These are phyloP conservation scores for Bradysia coprophila DNA, from an alignment of 1,140 invertebrate genomes.

Conservation along the genomic window DNA sequence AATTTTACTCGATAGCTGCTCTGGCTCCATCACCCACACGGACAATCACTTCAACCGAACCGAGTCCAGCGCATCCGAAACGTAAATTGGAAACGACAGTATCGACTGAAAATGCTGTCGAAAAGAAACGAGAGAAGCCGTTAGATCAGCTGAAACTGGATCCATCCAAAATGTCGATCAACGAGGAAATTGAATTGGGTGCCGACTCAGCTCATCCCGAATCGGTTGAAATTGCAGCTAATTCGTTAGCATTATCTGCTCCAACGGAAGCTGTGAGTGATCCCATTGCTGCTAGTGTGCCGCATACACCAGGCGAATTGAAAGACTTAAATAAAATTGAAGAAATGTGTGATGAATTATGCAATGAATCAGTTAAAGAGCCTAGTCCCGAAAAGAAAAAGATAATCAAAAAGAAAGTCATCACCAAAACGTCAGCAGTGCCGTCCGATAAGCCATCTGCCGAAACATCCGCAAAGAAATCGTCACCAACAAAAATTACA, in stretches of 20 bases:
- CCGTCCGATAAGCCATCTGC: constrained; percentile 20
- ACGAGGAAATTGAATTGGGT: constrained; percentile 14
- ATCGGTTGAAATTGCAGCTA: not conserved
- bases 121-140: constrained; percentile 33
- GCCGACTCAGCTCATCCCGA: constrained; percentile 8
- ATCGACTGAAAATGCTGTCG: constrained; percentile 35
- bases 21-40: constrained; percentile 35
- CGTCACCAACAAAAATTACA: not conserved
- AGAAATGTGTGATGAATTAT: no score
- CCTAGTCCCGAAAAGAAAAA: not conserved
- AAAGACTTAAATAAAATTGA: not conserved
- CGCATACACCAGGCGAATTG: not conserved
- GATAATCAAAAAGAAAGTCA: not conserved
- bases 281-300: not conserved
- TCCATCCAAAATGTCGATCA: constrained; percentile 20
- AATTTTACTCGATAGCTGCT: no score
- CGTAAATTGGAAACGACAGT: constrained; percentile 48
- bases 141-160: constrained; percentile 9
- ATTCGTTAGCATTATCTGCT: not conserved
- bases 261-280: not conserved
- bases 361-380: no score
- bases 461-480: constrained; percentile 9
- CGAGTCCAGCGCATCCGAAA: constrained; percentile 31
- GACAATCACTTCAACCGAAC: constrained; percentile 25
- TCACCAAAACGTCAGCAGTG: constrained; percentile 11